A percentile compares a stretch with the other conserved stretches of the same genome.
Conservation (phyloP, 2,888 invertebrate species). For the Aphidoletes aphidimyza region DNA sequence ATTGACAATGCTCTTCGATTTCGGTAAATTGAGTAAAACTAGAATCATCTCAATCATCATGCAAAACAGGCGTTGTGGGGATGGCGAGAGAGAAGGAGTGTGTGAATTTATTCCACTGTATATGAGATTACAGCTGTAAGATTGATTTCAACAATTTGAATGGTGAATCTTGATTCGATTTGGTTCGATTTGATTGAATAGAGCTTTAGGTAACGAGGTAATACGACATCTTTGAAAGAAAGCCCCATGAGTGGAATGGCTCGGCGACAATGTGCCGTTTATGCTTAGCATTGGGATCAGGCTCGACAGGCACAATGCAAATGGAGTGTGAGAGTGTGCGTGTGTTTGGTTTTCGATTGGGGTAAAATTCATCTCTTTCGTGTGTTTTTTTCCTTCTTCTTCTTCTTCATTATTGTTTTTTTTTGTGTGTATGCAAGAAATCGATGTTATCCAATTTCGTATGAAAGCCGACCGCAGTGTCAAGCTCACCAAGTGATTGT, state of each 20-base stretch:
- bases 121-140: neutral
- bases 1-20: neutral
- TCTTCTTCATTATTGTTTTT: neutral
- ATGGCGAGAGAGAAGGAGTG: too few relatives aligned
- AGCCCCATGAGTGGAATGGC: neutral
- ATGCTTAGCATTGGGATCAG: neutral
- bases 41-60: too few relatives aligned
- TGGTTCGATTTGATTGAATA: slow-evolving; percentile 41
- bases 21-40: too few relatives aligned
- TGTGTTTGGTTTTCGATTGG: too few relatives aligned
- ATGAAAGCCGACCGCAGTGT: neutral
- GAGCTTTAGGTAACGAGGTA: slow-evolving; percentile 16
- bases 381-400: neutral
- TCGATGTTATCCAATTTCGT: neutral
- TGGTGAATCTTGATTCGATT: slow-evolving; percentile 21
- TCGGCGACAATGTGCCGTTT: neutral
- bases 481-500: neutral
- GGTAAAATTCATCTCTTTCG: neutral
- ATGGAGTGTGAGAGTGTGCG: neutral
- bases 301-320: neutral
- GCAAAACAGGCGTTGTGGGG: too few relatives aligned
- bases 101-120: too few relatives aligned
- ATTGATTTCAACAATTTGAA: neutral
- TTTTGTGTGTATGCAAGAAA: neutral
- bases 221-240: slow-evolving; percentile 3